Evolutionary conservation across 2,888 invertebrate species (phyloP).

Genomic region (Idaea dimidiata): DNA sequence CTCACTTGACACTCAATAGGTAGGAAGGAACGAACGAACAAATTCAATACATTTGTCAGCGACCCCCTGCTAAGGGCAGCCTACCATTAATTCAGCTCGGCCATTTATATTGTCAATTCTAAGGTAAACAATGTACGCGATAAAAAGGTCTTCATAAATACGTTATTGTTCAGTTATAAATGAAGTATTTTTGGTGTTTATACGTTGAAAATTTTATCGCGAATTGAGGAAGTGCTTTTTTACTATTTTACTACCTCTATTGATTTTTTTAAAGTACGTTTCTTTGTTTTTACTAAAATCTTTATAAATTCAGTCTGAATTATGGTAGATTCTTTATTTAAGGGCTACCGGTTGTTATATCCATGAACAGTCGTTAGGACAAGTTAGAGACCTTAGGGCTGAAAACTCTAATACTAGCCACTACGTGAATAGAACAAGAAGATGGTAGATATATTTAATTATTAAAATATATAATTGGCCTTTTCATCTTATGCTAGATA

Average conservation of each 20-base stretch:
- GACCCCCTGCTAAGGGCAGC: conserved; percentile 44
- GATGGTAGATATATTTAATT: too few relatives aligned
- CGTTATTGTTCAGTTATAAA: conserved; percentile 34
- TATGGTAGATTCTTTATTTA: too few relatives aligned
- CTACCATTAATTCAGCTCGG: conserved; percentile 51
- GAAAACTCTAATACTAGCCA: too few relatives aligned
- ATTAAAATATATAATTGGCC: too few relatives aligned
- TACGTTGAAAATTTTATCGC: neutral
- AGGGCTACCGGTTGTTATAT: too few relatives aligned
- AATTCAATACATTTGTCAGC: conserved; percentile 61
- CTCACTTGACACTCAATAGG: conserved; percentile 9
- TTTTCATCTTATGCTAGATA: too few relatives aligned
- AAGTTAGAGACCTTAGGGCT: too few relatives aligned
- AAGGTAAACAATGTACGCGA: conserved; percentile 55
- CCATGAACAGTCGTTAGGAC: too few relatives aligned
- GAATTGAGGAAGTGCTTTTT: neutral
- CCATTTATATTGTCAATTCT: conserved; percentile 56
- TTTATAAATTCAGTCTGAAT: too few relatives aligned
- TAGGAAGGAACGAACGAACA: conserved; percentile 42
- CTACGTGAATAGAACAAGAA: too few relatives aligned
- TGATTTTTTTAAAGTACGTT: too few relatives aligned
- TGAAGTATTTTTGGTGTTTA: conserved; percentile 16
- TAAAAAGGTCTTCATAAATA: conserved; percentile 48
- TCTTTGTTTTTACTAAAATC: too few relatives aligned
- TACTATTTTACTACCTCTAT: neutral